A percentile compares a stretch with the other conserved stretches of the same genome.
These are phyloP conservation scores for Micromys minutus DNA, from an alignment of 2,113 vertebrate species.

Conservation along the genomic window DNA sequence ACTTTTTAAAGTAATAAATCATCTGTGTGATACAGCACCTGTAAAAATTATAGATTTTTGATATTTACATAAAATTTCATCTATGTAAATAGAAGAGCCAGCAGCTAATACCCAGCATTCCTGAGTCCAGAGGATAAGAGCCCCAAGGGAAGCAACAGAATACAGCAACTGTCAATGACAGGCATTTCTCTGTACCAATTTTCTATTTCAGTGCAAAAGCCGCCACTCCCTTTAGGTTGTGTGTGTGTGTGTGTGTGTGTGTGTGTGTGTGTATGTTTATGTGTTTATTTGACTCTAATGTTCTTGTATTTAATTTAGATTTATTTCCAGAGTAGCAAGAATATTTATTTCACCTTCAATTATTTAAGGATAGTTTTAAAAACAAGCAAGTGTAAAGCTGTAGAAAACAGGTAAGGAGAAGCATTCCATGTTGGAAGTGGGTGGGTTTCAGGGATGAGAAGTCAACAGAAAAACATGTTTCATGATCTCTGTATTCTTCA, in stretches of 20 bases:
- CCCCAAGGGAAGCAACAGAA: background rate
- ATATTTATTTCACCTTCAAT: slow-evolving; percentile 23
- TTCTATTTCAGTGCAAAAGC: background rate
- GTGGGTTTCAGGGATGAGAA: background rate
- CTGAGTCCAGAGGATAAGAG: background rate
- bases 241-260: too few species aligned
- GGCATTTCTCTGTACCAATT: background rate
- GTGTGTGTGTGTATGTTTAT: too few species aligned
- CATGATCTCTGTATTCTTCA: background rate
- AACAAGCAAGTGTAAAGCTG: background rate
- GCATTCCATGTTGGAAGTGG: too few species aligned
- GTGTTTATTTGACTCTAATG: background rate
- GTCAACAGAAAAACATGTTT: background rate
- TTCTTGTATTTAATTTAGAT: slow-evolving; percentile 4
- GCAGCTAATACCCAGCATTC: background rate
- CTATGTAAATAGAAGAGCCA: background rate
- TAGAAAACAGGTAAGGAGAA: too few species aligned
- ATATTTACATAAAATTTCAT: background rate
- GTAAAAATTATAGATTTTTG: background rate
- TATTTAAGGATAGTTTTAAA: slow-evolving; percentile 41
- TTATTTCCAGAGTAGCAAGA: background rate
- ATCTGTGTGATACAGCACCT: background rate
- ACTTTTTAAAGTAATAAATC: background rate
- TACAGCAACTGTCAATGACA: background rate
- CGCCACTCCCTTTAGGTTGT: background rate